Conservation (phyloP, 2,797 vertebrate genomes). For the Cottoperca gobio region DNA sequence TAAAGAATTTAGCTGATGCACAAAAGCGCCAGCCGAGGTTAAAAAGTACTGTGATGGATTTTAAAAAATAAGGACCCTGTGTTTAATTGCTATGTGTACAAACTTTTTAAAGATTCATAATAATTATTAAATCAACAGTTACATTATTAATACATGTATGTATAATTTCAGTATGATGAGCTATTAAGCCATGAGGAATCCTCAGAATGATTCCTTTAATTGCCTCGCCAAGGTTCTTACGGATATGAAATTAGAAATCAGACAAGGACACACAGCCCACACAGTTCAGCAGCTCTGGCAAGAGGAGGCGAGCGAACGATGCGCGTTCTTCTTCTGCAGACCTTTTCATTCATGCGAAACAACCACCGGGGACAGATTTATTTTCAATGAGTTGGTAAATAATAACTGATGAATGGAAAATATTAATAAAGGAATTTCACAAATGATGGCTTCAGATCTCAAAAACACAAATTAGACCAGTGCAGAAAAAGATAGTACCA, state of each 20-base stretch:
- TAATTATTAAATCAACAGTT: slow-evolving; percentile 2
- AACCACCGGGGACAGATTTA: slow-evolving; percentile 28
- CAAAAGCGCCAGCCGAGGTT: slow-evolving; percentile 29
- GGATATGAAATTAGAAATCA: slow-evolving; percentile 57
- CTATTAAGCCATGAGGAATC: slow-evolving; percentile 23
- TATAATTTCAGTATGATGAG: slow-evolving; percentile 21
- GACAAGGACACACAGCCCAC: slow-evolving; percentile 51
- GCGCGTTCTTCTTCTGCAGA: slow-evolving; percentile 1
- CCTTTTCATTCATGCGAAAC: slow-evolving; percentile 32
- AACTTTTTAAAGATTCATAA: background rate
- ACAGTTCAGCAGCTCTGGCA: slow-evolving; percentile 41
- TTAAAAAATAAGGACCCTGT: background rate
- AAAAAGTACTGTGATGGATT: background rate
- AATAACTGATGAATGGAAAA: slow-evolving; percentile 21
- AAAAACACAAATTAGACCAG: slow-evolving; percentile 8
- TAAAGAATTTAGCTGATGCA: slow-evolving; percentile 54
- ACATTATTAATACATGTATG: slow-evolving; percentile 16
- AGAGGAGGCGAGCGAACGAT: slow-evolving; percentile 31
- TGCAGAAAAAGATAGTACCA: background rate
- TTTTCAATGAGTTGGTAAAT: slow-evolving; percentile 4
- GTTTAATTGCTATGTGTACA: background rate
- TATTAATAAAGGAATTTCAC: slow-evolving; percentile 24
- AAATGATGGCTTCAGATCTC: slow-evolving; percentile 16
- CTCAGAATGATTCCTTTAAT: slow-evolving; percentile 32
- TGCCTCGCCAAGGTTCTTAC: slow-evolving; percentile 36